phyloP scores from a whole-genome alignment of 2,797 vertebrate species.

The Martes flavigula region DNA sequence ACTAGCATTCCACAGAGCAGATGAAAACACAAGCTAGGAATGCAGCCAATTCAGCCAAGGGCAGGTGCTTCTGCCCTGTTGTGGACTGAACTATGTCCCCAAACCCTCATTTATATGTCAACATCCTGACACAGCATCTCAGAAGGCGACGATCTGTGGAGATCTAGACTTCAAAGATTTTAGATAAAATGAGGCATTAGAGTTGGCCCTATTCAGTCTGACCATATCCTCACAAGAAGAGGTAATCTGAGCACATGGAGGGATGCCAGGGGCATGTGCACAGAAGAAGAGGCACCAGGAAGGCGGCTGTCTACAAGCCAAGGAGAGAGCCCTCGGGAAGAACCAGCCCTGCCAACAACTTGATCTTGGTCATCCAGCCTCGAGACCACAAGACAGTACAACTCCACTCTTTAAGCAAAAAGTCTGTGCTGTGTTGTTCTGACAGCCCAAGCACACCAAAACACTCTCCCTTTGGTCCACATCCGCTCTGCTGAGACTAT shows the following conservation, averaged over 20 bases:
- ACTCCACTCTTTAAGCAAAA: rapidly evolving
- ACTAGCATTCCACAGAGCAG: background rate
- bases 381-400: background rate
- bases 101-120: background rate
- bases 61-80: background rate
- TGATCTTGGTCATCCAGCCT: background rate
- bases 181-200: background rate
- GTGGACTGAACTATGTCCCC: background rate
- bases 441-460: background rate
- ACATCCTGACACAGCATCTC: background rate
- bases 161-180: background rate
- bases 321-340: background rate
- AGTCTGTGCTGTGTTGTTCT: background rate
- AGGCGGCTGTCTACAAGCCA: rapidly evolving
- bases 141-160: background rate
- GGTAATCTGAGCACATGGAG: background rate
- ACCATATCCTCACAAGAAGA: background rate
- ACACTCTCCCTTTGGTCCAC: too few species aligned
- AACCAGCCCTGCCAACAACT: too few species aligned
- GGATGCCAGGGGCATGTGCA: rapidly evolving
- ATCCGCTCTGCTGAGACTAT: background rate
- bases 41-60: background rate
- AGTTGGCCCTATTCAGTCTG: rapidly evolving
- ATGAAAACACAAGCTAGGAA: rapidly evolving
- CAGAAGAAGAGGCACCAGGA: background rate